Conservation (phyloP, 1,140 invertebrate genomes). For the Macrotrachela quadricornifera region DNA sequence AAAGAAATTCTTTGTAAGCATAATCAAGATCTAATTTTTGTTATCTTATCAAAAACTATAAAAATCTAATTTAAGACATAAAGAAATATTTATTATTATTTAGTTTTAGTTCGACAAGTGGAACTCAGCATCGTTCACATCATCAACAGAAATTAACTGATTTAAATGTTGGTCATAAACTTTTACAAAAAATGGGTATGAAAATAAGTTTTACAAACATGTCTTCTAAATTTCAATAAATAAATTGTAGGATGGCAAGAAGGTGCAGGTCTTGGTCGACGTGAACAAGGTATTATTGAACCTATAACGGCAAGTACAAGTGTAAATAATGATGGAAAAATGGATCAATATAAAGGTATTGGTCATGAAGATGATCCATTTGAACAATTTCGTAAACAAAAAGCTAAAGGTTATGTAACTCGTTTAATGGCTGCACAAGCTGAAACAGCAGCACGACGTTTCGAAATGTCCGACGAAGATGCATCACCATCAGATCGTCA, state of each 20-base stretch:
- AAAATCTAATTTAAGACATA: no score
- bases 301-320: conserved; percentile 39
- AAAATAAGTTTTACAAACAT: conserved; percentile 12
- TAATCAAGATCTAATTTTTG: no score
- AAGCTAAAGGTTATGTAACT: conserved; percentile 42
- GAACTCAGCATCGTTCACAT: no score
- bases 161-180: conserved; percentile 79
- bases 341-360: conserved; percentile 74
- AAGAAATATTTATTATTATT: not conserved
- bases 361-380: conserved; percentile 75
- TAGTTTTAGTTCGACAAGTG: conserved; percentile 13
- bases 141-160: not conserved
- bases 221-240: conserved; percentile 11
- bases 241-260: conserved; percentile 42
- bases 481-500: no score
- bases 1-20: no score
- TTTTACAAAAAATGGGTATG: conserved; percentile 66
- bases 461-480: no score
- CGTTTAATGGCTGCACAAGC: not conserved
- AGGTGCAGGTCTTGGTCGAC: conserved; percentile 61
- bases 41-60: no score
- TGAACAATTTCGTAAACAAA: conserved; percentile 85
- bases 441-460: no score
- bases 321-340: conserved; percentile 38
- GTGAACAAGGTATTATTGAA: conserved; percentile 78